Evolutionary conservation across 1,140 invertebrate genomes (phyloP), one percentile per base, ranked within the genome.

Genomic region (Asobara japonica): DNA sequence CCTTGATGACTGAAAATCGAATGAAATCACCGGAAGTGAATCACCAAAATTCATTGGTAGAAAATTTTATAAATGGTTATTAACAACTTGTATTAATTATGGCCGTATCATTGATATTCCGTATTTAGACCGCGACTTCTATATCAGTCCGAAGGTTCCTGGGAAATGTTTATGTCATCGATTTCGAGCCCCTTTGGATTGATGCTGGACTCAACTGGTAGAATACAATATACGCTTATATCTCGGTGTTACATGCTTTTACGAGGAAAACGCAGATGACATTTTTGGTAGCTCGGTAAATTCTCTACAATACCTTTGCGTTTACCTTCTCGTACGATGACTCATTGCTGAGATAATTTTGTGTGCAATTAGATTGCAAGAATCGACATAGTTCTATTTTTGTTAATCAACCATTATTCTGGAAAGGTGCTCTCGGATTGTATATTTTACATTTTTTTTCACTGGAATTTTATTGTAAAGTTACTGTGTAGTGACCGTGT

Each of bases 21-120:
- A 36, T 65, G 30, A 36, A 65, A 36, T 65, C 62, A 65, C 30
- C 33, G 62, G 62, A 65, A 33, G 36, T 65, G 62, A 65, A 65
- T 65, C 62, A 65, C 16, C 30, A 18, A 11, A 65, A 65, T 38
- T 20, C 20, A 36, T 65, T 16, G n/a, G 36, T 5, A 33, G 36
- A 65, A 65, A 64, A 65, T 33, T 16, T 36, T 65, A 22, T 65
- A 16, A 65, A 33, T 20, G 16, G 16, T 65, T 65, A 36, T 65
- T 33, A 62, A 65, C 30, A n/a, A 33, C 33, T 20, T 31, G 25
- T 36, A 65, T 65, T 65, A 65, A 65, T 36, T 51, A 51, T 51
- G n/a, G 2, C n/a, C 18, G 62, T 65, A 33, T 33, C 29, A 65
- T 65, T 65, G 33, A 31, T 65, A 33, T 65, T 33, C 33, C 30